Conservation (phyloP, 2,113 vertebrate genomes). For the Heteronetta atricapilla region DNA sequence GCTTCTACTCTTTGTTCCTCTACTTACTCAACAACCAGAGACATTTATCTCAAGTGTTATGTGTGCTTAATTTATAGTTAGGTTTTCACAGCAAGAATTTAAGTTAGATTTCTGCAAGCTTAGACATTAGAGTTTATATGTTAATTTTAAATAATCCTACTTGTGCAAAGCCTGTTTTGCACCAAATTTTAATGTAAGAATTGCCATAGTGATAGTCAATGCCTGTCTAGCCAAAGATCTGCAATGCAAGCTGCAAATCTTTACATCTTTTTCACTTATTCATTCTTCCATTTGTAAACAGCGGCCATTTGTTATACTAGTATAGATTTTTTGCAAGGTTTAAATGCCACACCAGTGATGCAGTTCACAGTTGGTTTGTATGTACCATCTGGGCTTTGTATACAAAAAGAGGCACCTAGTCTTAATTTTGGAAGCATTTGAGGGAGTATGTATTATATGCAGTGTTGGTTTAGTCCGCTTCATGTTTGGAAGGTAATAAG, state of each 20-base stretch:
- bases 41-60: background rate
- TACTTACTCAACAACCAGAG: background rate
- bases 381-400: constrained; percentile 54
- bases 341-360: constrained; percentile 1
- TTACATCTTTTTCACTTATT: background rate
- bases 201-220: background rate
- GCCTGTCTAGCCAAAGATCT: background rate
- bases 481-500: constrained; percentile 58
- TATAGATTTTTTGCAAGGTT: constrained; percentile 16
- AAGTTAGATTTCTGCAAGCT: background rate
- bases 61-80: background rate
- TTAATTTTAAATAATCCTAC: background rate
- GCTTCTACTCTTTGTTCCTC: background rate
- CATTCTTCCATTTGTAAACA: constrained; percentile 17
- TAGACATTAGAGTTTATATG: background rate
- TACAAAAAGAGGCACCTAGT: constrained; percentile 44
- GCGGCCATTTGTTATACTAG: background rate
- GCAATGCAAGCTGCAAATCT: background rate
- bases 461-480: constrained; percentile 39
- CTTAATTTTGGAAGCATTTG: constrained; percentile 48
- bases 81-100: background rate
- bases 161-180: background rate
- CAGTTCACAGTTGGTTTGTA: constrained; percentile 35
- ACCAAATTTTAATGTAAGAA: background rate
- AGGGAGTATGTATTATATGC: constrained; percentile 16